Base-by-base conservation (phyloP, 2,113 vertebrate species). In the Guaruba guarouba region DNA sequence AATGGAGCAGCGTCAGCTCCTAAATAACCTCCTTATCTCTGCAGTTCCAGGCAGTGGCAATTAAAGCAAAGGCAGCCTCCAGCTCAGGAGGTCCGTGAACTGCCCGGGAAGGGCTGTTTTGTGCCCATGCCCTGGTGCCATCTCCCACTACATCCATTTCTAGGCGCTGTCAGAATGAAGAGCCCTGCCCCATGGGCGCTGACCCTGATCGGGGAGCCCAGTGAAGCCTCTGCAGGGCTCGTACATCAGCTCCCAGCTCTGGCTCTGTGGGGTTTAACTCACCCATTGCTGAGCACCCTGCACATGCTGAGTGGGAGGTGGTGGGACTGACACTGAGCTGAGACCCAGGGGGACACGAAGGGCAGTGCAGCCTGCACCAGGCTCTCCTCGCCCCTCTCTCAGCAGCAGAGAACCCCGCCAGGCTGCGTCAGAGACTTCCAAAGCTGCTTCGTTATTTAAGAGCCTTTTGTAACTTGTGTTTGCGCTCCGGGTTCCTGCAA, bases 281-380 rank as follows among this genome's bases (percentile, higher is more conserved):
- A 10, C n/a, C 19, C 22, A 2, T 14, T 43, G 35, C 20, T 37
- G 20, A 51, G 44, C 10, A 7, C 22, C 39, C 59, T 1, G 4
- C 59, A 22, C 6, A 0, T 4, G 13, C 8, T 6, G 55, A 35
- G 64, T 10, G 2, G 46, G 68, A 22, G 25, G 51, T 7, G 46
- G 55, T 28, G 44, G 41, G 41, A n/a, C 25, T 9, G 51, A 3
- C 35, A 3, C 39, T 3, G 41, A 39, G 46, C 69, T 24, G n/a
- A 14, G 48, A 35, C 29, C 41, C 35, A 5, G 41, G 43, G 23
- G 57, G 46, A 15, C 1, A 24, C 3, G 24, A 61, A 67, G 82
- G 14, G 54, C 59, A 6, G 3, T 6, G 2, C 1, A 12, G 49
- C 7, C 5, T 0, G 1, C 24, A 4, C 23, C 19, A 6, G 2